Evolutionary conservation across 2,888 invertebrate species (phyloP), one percentile per base, ranked within the genome.

Genomic region (Aphidius colemani): DNA sequence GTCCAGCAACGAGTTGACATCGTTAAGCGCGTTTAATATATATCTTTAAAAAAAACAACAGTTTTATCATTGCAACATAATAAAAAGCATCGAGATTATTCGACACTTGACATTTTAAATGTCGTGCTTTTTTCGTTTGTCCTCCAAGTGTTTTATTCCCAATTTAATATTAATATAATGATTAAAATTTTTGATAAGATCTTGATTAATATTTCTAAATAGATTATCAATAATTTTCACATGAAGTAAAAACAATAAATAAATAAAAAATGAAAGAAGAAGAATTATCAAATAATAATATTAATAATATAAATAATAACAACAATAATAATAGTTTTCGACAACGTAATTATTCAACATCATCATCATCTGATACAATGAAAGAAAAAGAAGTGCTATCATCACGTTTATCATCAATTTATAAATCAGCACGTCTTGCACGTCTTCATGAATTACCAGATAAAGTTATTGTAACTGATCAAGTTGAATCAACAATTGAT

Each of bases 341-440:
- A 40, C 71, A 69, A 1, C 74, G 76, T 5, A 74, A 78, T 30
- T 74, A 72, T 61, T 80, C 79, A 0, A 49, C 77, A 50, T 74
- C 74, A 9, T 74, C 74, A 11, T 69, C 79, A 30, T 70, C 74
- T 40, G 74, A 71, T 11, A 66, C 61, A 7, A 70, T 69, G 8
- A 67, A 69, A 0, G 60, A 65, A 39, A 10, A 41, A 11, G 75
- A 78, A 59, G 68, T 70, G 0, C 66, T 75, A 0, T 73, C 75
- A 7, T 66, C 71, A 5, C 68, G 77, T 61, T 61, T 77, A 10
- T 70, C 75, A 0, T 70, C 77, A 7, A 71, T 75, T 5, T 78
- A 80, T 63, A 70, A 72, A 55, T 79, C 79, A 0, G 72, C 73
- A 4, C 74, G 74, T 13, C 69, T 69, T 5, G 49, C 68, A 0